Conservation (phyloP, 2,113 vertebrate species). For the Poeciliopsis prolifica region DNA sequence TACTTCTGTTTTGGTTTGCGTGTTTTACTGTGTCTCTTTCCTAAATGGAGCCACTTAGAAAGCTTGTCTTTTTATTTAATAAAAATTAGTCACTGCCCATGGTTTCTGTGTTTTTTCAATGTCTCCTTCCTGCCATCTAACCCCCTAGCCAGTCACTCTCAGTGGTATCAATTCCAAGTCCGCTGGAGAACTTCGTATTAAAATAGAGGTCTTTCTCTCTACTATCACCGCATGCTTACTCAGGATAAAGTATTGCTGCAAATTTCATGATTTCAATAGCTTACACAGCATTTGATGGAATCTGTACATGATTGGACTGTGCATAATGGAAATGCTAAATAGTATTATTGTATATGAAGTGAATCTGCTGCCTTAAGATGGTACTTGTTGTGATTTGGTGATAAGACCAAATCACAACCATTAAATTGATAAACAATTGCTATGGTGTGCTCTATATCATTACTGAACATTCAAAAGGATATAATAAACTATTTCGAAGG, state of each 20-base stretch:
- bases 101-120: too few species aligned
- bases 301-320: neutral
- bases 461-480: neutral
- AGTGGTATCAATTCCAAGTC: too few species aligned
- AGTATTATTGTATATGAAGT: neutral
- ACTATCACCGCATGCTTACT: neutral
- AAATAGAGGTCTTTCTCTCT: too few species aligned
- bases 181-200: too few species aligned
- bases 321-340: too few species aligned
- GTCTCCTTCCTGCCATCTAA: too few species aligned
- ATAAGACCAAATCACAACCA: neutral
- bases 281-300: neutral
- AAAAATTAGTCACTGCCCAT: too few species aligned
- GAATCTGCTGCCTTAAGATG: neutral
- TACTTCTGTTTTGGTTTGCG: too few species aligned
- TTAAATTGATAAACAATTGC: neutral
- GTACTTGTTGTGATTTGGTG: neutral
- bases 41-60: too few species aligned
- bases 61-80: too few species aligned
- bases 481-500: neutral
- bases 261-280: neutral
- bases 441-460: neutral
- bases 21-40: too few species aligned
- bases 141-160: too few species aligned
- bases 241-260: neutral